Conservation (phyloP, 2,888 invertebrate species). For the Argyresthia goedartella region DNA sequence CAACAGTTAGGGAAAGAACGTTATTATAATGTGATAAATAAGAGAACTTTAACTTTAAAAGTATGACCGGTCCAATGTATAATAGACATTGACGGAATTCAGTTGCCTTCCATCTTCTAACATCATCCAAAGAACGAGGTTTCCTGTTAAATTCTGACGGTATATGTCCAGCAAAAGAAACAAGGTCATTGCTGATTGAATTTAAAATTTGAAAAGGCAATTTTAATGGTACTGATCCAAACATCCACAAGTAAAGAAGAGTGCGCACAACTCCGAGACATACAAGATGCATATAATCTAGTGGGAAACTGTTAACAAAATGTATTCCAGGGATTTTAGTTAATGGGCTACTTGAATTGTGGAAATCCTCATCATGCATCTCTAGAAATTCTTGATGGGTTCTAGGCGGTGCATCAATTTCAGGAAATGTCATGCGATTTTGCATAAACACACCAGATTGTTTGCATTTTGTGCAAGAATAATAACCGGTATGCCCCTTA, state of each 20-base stretch:
- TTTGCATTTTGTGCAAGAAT: conserved; percentile 12
- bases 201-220: conserved; percentile 4
- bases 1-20: not conserved
- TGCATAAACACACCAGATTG: conserved; percentile 6
- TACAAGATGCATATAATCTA: conserved; percentile 15
- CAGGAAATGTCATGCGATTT: conserved; percentile 9
- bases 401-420: conserved; percentile 8
- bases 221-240: conserved; percentile 11
- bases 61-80: conserved; percentile 10
- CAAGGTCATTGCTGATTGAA: conserved; percentile 6
- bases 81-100: conserved; percentile 13
- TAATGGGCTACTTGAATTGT: conserved; percentile 7
- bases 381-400: conserved; percentile 10
- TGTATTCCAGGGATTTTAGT: conserved; percentile 9
- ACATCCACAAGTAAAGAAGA: conserved; percentile 11
- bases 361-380: conserved; percentile 10
- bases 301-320: conserved; percentile 10
- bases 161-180: conserved; percentile 8
- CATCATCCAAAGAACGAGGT: conserved; percentile 12
- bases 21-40: conserved; percentile 3
- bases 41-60: not conserved
- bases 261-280: conserved; percentile 10
- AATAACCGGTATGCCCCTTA: conserved; percentile 12
- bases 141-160: conserved; percentile 11
- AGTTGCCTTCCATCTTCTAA: conserved; percentile 12